Percentiles rank a stretch among this genome's conserved stretches.
Conservation (phyloP, 2,113 vertebrate species). For the Dipodomys stephensi region DNA sequence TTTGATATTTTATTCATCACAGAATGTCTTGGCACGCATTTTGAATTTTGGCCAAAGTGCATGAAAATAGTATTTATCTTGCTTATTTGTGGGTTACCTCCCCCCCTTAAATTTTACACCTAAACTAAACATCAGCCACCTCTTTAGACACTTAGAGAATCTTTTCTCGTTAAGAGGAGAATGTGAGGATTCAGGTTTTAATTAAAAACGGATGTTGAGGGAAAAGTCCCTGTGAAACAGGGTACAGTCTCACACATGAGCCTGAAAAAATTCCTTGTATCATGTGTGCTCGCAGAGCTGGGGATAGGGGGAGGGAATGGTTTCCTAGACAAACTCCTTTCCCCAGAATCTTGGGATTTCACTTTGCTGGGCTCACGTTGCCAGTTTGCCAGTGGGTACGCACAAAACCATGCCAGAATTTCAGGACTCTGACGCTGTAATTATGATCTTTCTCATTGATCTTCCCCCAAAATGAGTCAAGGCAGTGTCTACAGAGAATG, state of each 20-base stretch:
- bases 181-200: conserved; percentile 3
- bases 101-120: background rate
- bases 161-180: background rate
- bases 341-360: conserved; percentile 15
- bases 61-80: background rate
- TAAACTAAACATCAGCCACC: background rate
- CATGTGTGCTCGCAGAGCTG: too few species aligned
- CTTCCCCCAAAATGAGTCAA: background rate
- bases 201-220: conserved; percentile 13
- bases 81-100: background rate
- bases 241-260: background rate
- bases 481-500: background rate
- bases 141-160: background rate
- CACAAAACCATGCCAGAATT: background rate
- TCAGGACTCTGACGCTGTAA: background rate
- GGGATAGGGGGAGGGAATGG: too few species aligned
- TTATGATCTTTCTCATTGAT: background rate
- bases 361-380: conserved; percentile 1
- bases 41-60: background rate
- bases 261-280: background rate
- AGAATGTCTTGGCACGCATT: background rate
- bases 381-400: background rate
- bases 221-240: conserved; percentile 35
- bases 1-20: conserved; percentile 40
- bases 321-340: conserved; percentile 43